Evolutionary conservation across 2,113 vertebrate genomes (phyloP), one percentile per base, ranked within the genome.

Genomic region (Limnothrissa miodon): DNA sequence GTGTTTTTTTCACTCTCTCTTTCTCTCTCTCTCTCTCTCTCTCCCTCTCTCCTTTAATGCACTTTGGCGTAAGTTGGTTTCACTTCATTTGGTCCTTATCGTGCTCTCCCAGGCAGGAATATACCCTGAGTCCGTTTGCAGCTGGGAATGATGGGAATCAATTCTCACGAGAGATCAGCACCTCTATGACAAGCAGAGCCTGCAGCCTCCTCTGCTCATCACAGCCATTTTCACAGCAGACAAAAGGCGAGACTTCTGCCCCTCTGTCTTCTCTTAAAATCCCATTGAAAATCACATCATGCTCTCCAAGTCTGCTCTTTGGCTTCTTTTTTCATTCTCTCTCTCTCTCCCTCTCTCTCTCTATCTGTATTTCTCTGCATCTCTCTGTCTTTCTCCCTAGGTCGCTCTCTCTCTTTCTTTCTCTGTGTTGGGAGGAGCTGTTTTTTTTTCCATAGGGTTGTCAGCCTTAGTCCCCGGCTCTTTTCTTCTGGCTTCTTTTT

Each of bases 81-180:
- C 86, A 91, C 89, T 92, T 92, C 86, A 91, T 93, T 92, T 93
- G 92, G 88, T 87, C 88, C 90, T 93, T 93, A 92, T 94, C 90
- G 89, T 89, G 78, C 86, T 90, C 86, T 92, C 82, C 84, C 91
- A 93, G 93, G 91, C 92, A 87, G 86, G 82, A 85, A 87, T 88
- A 89, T 89, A 89, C 86, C 87, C 89, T 56, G 84, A 82, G 89
- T 92, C 89, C 87, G 82, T 84, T 36, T 74, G 79, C 56, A 62
- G 83, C 86, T 62, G 44, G 45, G 93, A 93, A 93, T 92, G 92
- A 95, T 93, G 92, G 87, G 92, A 94, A 95, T 95, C 91, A 93
- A 93, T 92, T 94, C 91, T 92, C 92, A 92, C 90, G 90, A 92
- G 91, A 93, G 93, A 93, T 93, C 92, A 93, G 89, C 92, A 93